These are phyloP conservation scores for Mesorhabditis sp. DNA, from an alignment of 2,888 invertebrate genomes.

Conservation along the genomic window DNA sequence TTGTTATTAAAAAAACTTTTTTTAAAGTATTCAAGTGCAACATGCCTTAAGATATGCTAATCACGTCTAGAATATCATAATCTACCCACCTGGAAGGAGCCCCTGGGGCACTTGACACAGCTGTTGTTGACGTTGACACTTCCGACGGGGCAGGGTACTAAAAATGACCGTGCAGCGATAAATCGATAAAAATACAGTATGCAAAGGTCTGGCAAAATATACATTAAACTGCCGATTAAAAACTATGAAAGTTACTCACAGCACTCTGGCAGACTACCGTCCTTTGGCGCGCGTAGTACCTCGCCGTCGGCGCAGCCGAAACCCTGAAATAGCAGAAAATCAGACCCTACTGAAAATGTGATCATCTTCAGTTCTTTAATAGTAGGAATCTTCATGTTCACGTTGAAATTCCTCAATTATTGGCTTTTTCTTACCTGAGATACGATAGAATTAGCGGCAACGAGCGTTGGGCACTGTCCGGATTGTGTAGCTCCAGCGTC, in stretches of 20 bases:
- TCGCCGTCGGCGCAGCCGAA: conserved; percentile 90
- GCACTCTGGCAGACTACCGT: conserved; percentile 76
- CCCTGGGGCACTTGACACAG: conserved; percentile 82
- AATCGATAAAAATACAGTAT: neutral
- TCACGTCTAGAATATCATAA: conserved; percentile 68
- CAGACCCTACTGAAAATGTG: neutral
- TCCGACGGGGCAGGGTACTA: conserved; percentile 93
- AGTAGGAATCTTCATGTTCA: too few relatives aligned
- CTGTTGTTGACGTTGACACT: conserved; percentile 85
- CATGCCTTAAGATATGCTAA: neutral
- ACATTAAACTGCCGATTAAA: neutral
- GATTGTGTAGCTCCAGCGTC: conserved; percentile 43
- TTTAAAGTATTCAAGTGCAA: neutral
- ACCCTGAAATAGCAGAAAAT: conserved; percentile 77
- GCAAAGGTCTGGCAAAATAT: neutral
- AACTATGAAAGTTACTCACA: conserved; percentile 68
- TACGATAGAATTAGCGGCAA: conserved; percentile 18
- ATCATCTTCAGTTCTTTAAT: too few relatives aligned
- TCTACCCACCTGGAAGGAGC: conserved; percentile 70
- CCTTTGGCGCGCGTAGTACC: conserved; percentile 86
- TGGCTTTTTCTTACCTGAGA: neutral
- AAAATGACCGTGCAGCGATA: conserved; percentile 38
- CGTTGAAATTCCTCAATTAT: too few relatives aligned
- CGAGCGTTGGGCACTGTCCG: conserved; percentile 30
- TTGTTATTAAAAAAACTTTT: neutral